Base-by-base conservation (phyloP, 2,888 invertebrate species). In the Orchesella flavescens region DNA sequence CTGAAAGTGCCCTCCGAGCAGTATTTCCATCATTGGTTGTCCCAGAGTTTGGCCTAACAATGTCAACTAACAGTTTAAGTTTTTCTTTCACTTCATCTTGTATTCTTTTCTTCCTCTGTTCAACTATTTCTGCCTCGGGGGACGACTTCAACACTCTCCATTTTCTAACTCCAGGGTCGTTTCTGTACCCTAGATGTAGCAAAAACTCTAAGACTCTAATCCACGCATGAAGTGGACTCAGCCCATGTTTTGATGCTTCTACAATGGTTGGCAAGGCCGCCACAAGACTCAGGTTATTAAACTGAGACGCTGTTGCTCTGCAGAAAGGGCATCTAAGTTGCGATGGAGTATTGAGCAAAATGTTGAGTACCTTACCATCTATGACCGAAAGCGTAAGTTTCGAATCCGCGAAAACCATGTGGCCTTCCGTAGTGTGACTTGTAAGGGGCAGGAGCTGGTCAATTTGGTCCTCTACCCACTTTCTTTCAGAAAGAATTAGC, bases 1-100 rank as follows among this genome's bases (percentile, higher is more conserved):
- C 65, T 12, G 49, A 49, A 24, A 85, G 77, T 0, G 55, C 34
- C 15, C 57, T 43, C 9, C 85, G 44, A 3, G 83, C 83, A n/a
- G 85, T 77, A 21, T 85, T 85, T 0, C 85, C 85, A 72, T 83
- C 77, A 68, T 84, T 85, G 2, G 80, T 73, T 12, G 85, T 71
- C 0, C 85, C 83, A n/a, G 49, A 12, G 1, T 76, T 81, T 12
- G 59, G 44, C 43, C 23, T 59, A 1, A 46, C 49, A 1, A 13
- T 2, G 21, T 73, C 73, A 10, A 73, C 73, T 21, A 19, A 43
- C n/a, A 73, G 10, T 2, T 59, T 49, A 59, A 75, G 15, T 7
- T 68, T 19, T 43, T 55, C 24, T 13, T 21, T 57, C 1, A 74
- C 15, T 46, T 59, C 17, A 19, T 63, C 17, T 61, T 46, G 44